Evolutionary conservation across 37 sponge, comb jelly and placozoan species (phyloP).

Genomic region (Amphimedon queenslandica): DNA sequence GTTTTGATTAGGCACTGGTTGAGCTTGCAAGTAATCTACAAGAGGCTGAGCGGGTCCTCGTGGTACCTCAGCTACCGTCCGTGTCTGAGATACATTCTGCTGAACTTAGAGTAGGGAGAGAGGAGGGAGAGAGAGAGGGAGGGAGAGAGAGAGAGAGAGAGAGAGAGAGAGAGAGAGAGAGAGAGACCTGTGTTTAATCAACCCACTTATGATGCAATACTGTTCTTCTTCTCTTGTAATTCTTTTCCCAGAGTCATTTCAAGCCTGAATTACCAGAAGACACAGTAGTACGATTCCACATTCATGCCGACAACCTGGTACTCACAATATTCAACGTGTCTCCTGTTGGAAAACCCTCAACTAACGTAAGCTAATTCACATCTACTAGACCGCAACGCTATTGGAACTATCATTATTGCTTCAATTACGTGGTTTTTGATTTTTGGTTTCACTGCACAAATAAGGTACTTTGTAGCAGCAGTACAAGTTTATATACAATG

Average conservation of each 20-base stretch:
- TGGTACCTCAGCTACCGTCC: slow-evolving; percentile 32
- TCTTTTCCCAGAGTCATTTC: slow-evolving; percentile 34
- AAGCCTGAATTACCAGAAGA: slow-evolving; percentile 75
- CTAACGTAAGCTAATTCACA: too few species aligned
- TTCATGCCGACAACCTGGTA: slow-evolving; percentile 42
- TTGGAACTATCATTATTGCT: background rate
- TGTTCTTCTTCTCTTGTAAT: background rate
- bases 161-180: too few species aligned
- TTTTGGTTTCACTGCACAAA: background rate
- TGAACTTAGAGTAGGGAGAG: slow-evolving; percentile 41
- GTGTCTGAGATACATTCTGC: slow-evolving; percentile 36
- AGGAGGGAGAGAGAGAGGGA: too few species aligned
- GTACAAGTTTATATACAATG: too few species aligned
- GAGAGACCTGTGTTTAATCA: too few species aligned
- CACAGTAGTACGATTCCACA: slow-evolving; percentile 49
- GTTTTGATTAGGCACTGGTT: slow-evolving; percentile 15
- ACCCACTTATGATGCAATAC: too few species aligned
- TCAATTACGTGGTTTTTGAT: background rate
- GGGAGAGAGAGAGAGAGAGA: background rate
- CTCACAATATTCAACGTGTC: slow-evolving; percentile 46
- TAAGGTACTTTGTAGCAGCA: too few species aligned
- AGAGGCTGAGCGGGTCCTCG: slow-evolving; percentile 25
- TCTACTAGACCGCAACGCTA: too few species aligned
- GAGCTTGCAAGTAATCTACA: slow-evolving; percentile 20
- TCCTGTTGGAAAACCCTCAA: slow-evolving; percentile 9